A percentile compares a stretch with the other conserved stretches of the same genome.
Evolutionary conservation across 1,140 invertebrate genomes (phyloP).

Genomic region (Megalonaias nervosa): DNA sequence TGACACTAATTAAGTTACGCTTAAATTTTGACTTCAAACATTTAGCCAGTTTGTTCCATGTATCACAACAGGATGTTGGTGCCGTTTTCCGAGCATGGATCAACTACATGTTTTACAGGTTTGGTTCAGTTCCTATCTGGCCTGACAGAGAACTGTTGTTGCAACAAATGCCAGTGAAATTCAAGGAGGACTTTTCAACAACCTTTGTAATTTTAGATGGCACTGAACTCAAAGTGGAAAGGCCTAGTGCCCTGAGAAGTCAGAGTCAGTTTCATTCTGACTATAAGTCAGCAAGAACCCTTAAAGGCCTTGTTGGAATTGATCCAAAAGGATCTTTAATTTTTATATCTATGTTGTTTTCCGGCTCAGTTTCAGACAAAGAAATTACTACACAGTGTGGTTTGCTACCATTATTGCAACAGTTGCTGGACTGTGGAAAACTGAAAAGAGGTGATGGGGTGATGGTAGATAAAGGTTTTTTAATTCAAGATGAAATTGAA

Average conservation of each 20-base stretch:
- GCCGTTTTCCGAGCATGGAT: slow-evolving; percentile 29
- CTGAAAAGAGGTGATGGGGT: slow-evolving; percentile 7
- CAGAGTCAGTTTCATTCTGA: slow-evolving; percentile 39
- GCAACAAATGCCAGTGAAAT: slow-evolving; percentile 32
- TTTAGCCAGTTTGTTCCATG: slow-evolving; percentile 12
- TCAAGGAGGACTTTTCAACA: no score
- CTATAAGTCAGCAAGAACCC: slow-evolving; percentile 37
- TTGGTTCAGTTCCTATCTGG: slow-evolving; percentile 35
- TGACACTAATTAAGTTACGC: neutral
- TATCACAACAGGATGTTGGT: slow-evolving; percentile 22
- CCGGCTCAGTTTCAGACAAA: slow-evolving; percentile 42
- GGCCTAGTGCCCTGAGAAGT: neutral
- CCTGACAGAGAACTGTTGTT: slow-evolving; percentile 17
- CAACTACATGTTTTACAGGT: slow-evolving; percentile 32
- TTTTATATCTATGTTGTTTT: slow-evolving; percentile 35
- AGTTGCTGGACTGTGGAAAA: slow-evolving; percentile 3
- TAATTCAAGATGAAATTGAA: slow-evolving; percentile 21
- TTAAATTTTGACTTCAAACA: slow-evolving; percentile 16
- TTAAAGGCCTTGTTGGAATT: slow-evolving; percentile 39
- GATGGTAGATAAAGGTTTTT: slow-evolving; percentile 29
- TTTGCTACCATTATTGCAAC: slow-evolving; percentile 5
- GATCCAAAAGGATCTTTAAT: slow-evolving; percentile 39
- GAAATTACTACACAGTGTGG: slow-evolving; percentile 31
- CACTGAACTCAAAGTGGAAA: slow-evolving; percentile 38
- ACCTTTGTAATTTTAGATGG: slow-evolving; percentile 37